Percentiles rank a stretch among this genome's conserved stretches.
Conservation (phyloP, 2,888 invertebrate species). For the Caenorhabditis japonica region DNA sequence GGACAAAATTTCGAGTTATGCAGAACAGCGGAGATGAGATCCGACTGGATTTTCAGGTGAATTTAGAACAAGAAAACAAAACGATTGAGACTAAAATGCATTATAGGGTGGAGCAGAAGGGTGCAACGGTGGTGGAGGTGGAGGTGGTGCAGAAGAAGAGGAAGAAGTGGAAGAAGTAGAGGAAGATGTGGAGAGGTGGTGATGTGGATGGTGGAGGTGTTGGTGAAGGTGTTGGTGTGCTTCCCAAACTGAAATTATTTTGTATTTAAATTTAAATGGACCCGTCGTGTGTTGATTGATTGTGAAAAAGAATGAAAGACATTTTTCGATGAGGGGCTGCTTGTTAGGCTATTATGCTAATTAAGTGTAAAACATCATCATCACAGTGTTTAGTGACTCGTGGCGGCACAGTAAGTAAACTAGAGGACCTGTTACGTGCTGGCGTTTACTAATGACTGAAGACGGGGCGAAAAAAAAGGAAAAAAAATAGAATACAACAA, state of each 20-base stretch:
- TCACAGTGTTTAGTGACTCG: not conserved
- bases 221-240: constrained; percentile 26
- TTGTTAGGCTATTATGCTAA: constrained; percentile 1
- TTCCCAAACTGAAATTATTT: constrained; percentile 40
- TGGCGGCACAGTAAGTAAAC: too few species aligned
- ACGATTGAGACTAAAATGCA: constrained; percentile 12
- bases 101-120: constrained; percentile 24
- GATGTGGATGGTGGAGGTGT: constrained; percentile 23
- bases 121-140: constrained; percentile 29
- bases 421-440: constrained; percentile 23
- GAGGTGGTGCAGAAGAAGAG: constrained; percentile 22
- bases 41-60: constrained; percentile 22
- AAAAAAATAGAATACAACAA: constrained; percentile 3
- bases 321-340: constrained; percentile 3
- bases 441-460: constrained; percentile 18
- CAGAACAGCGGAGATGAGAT: constrained; percentile 20
- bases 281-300: not conserved
- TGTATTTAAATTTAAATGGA: too few species aligned
- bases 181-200: constrained; percentile 7
- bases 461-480: constrained; percentile 4
- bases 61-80: constrained; percentile 5
- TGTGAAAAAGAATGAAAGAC: not conserved
- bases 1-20: not conserved
- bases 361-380: constrained; percentile 23
- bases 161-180: constrained; percentile 31